Evolutionary conservation across 2,888 invertebrate genomes (phyloP).

Genomic region (Mesochorus sp.): DNA sequence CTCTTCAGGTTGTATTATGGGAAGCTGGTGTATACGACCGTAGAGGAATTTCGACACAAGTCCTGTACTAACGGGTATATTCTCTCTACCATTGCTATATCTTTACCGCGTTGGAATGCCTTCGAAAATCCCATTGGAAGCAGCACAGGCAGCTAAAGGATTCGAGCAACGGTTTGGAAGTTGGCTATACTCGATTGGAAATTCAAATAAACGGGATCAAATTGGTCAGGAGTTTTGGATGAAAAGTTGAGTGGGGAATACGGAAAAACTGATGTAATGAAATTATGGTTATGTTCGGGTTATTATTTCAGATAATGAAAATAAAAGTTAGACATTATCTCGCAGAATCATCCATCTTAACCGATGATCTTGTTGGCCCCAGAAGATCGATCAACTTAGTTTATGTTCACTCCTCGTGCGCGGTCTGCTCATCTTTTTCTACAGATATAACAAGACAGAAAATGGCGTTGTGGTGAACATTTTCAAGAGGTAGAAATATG

Average conservation of each 20-base stretch:
- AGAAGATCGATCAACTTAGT: slow-evolving; percentile 34
- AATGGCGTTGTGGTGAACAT: not conserved
- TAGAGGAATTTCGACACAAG: slow-evolving; percentile 41
- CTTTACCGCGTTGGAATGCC: slow-evolving; percentile 34
- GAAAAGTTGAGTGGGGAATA: not conserved
- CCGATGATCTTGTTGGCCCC: not conserved
- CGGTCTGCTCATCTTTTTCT: slow-evolving; percentile 5
- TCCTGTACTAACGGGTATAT: slow-evolving; percentile 17
- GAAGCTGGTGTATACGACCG: slow-evolving; percentile 25
- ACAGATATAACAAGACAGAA: not conserved
- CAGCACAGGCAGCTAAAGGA: slow-evolving; percentile 3
- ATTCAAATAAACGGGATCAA: not conserved
- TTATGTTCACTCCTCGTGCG: slow-evolving; percentile 42
- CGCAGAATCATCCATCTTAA: not conserved
- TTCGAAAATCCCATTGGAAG: slow-evolving; percentile 35
- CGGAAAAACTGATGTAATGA: no score
- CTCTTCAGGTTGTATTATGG: no score
- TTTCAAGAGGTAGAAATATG: slow-evolving; percentile 16
- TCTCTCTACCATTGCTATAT: no score
- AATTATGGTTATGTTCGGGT: no score
- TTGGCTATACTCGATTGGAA: not conserved
- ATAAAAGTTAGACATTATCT: not conserved
- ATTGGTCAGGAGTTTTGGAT: not conserved
- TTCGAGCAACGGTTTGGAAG: slow-evolving; percentile 25
- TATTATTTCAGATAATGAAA: no score